Percentiles rank a stretch among this genome's conserved stretches.
phyloP scores from a whole-genome alignment of 2,113 vertebrate genomes.

The Scortum barcoo region DNA sequence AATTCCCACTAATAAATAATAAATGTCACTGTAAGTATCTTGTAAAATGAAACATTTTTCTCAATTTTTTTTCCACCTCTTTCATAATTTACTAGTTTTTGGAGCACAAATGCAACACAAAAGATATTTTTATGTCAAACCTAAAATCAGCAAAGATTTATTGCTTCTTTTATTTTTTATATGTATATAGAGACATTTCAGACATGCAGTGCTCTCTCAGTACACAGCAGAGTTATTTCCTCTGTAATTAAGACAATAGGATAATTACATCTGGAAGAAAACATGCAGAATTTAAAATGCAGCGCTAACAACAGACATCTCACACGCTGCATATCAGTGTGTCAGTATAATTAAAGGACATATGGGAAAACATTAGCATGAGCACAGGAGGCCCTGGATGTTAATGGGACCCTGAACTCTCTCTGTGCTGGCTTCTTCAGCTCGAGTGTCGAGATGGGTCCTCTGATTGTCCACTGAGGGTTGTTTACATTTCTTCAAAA shows the following conservation, averaged over 20 bases:
- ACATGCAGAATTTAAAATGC: conserved; percentile 15
- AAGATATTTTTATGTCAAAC: conserved; percentile 2
- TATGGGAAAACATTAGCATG: conserved; percentile 52
- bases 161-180: neutral
- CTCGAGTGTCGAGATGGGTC: conserved; percentile 88
- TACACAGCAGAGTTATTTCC: neutral
- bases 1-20: conserved; percentile 60
- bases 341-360: conserved; percentile 47
- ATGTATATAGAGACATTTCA: neutral
- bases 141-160: neutral
- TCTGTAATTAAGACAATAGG: conserved; percentile 31
- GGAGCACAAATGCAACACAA: neutral
- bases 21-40: conserved; percentile 49
- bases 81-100: conserved; percentile 55
- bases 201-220: neutral
- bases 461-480: conserved; percentile 97
- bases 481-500: conserved; percentile 99
- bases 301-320: neutral
- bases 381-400: conserved; percentile 43
- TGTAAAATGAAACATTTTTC: conserved; percentile 27
- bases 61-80: neutral
- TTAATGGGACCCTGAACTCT: conserved; percentile 85
- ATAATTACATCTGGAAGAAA: conserved; percentile 48
- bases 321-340: neutral
- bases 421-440: conserved; percentile 85